Evolutionary conservation across 2,888 invertebrate species (phyloP).

Genomic region (Ectemnius cavifrons): DNA sequence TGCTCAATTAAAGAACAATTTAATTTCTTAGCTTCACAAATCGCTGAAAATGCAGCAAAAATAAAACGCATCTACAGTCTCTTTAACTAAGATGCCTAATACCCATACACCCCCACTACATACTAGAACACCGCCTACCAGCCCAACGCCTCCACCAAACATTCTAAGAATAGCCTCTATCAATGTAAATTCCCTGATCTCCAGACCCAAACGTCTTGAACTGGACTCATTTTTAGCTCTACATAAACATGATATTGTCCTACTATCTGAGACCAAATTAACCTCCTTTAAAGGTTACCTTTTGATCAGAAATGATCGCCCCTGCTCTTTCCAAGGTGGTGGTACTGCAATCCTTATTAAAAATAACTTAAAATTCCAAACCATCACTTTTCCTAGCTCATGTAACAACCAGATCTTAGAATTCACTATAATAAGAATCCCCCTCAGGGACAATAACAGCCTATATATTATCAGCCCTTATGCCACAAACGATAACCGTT

Average conservation of each 20-base stretch:
- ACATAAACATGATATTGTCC: constrained; percentile 32
- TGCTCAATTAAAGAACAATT: too few relatives aligned
- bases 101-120: too few relatives aligned
- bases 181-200: constrained; percentile 42
- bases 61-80: too few relatives aligned
- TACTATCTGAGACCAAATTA: constrained; percentile 48
- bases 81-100: too few relatives aligned
- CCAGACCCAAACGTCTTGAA: constrained; percentile 18
- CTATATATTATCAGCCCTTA: constrained; percentile 35
- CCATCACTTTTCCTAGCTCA: constrained; percentile 16
- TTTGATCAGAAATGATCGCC: constrained; percentile 41
- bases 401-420: constrained; percentile 22
- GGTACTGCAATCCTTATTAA: constrained; percentile 46
- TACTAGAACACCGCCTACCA: too few relatives aligned
- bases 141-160: too few relatives aligned
- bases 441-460: background rate
- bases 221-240: background rate
- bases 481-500: constrained; percentile 8
- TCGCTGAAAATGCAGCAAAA: too few relatives aligned
- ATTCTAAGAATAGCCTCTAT: constrained; percentile 17
- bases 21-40: too few relatives aligned
- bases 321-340: constrained; percentile 24
- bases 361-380: constrained; percentile 8
- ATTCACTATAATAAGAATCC: constrained; percentile 32
- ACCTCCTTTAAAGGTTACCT: constrained; percentile 24